Percentiles rank a stretch among this genome's conserved stretches.
These are phyloP conservation scores for Aleiodes alternator DNA, from an alignment of 2,888 invertebrate species.

Conservation along the genomic window DNA sequence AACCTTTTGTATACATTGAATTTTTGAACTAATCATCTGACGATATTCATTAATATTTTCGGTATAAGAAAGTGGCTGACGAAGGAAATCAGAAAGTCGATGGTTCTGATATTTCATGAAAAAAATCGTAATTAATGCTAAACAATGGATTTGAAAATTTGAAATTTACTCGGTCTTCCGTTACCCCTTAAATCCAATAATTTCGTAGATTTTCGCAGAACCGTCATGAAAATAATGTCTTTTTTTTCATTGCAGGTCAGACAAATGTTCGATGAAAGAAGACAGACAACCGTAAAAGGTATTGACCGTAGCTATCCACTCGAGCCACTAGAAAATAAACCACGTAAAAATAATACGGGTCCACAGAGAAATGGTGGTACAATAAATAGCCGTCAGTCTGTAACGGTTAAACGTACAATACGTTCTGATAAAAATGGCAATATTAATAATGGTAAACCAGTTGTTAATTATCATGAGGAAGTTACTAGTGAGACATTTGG, in stretches of 20 bases:
- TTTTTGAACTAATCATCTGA: no score
- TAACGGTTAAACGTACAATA: conserved; percentile 71
- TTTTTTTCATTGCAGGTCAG: conserved; percentile 79
- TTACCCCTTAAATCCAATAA: no score
- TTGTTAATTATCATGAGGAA: conserved; percentile 73
- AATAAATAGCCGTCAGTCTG: conserved; percentile 68
- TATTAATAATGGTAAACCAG: conserved; percentile 69
- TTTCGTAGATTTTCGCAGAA: no score
- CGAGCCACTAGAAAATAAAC: conserved; percentile 82
- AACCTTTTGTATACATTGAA: no score
- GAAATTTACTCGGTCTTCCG: no score
- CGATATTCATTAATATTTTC: no score
- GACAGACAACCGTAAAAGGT: conserved; percentile 81
- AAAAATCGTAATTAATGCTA: no score
- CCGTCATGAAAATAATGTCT: no score
- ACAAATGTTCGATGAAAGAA: conserved; percentile 90
- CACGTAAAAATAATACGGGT: conserved; percentile 68
- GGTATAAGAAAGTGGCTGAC: no score
- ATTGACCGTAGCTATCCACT: conserved; percentile 90
- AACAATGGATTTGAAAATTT: no score
- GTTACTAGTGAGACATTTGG: conserved; percentile 71
- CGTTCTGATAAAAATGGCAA: conserved; percentile 73
- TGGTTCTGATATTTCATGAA: no score
- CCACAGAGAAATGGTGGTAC: conserved; percentile 72
- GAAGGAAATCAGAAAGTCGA: no score